Percentiles rank a stretch among this genome's conserved stretches.
phyloP scores from a whole-genome alignment of 2,113 vertebrate species.

The Cryptoleucopteryx plumbea region DNA sequence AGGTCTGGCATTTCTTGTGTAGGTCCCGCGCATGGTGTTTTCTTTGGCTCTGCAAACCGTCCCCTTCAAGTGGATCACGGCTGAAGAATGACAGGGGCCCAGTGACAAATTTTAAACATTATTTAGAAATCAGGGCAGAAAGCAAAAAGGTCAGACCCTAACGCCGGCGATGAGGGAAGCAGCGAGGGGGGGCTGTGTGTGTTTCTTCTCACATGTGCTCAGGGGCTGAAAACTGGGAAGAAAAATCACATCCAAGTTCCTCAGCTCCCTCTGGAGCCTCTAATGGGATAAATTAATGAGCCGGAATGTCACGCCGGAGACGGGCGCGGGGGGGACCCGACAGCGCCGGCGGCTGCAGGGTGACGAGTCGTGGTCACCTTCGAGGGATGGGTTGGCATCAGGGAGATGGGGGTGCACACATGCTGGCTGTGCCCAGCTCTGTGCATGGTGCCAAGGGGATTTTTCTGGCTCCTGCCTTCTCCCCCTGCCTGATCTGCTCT shows the following conservation, averaged over 20 bases:
- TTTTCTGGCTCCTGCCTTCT: not conserved
- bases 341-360: rapidly evolving
- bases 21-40: slow-evolving; percentile 33
- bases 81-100: slow-evolving; percentile 32
- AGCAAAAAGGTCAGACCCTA: not conserved
- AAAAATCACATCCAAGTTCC: slow-evolving; percentile 17
- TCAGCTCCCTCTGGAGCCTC: not conserved
- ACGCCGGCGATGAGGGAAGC: not conserved
- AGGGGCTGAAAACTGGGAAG: not conserved
- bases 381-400: rapidly evolving
- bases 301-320: not conserved
- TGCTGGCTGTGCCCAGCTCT: not conserved
- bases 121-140: slow-evolving; percentile 2
- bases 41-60: slow-evolving; percentile 30
- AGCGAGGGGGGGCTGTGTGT: rapidly evolving
- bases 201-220: slow-evolving; percentile 38
- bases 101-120: slow-evolving; percentile 27
- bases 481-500: not conserved
- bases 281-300: slow-evolving; percentile 13
- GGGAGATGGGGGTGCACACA: rapidly evolving
- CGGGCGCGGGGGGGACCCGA: rapidly evolving
- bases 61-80: not conserved
- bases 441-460: not conserved
- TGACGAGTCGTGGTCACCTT: not conserved
- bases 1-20: not conserved